A percentile compares a stretch with the other conserved stretches of the same genome.
Evolutionary conservation across 2,888 invertebrate genomes (phyloP).

Genomic region (Cerceris ruficornis): DNA sequence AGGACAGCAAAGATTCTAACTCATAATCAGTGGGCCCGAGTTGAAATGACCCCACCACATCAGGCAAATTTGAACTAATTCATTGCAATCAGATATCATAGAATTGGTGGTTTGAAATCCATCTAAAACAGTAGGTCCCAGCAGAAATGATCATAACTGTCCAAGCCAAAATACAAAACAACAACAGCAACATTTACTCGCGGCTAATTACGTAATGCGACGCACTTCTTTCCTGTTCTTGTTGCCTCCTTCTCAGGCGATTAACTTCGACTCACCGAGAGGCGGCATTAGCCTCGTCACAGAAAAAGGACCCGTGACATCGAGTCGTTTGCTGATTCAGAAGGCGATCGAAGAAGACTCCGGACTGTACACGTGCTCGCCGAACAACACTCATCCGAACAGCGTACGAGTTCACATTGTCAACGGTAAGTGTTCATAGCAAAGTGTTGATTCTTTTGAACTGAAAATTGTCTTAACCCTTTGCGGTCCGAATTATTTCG

Average conservation of each 20-base stretch:
- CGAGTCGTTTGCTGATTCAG: conserved; percentile 91
- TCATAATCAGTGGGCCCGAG: too few relatives aligned
- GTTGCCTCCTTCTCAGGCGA: conserved; percentile 84
- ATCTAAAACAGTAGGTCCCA: too few relatives aligned
- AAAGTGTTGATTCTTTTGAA: too few relatives aligned
- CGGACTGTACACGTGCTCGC: conserved; percentile 92
- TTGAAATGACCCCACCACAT: too few relatives aligned
- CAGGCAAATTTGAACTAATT: too few relatives aligned
- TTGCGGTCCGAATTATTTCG: too few relatives aligned
- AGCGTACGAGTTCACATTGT: conserved; percentile 92
- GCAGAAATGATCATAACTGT: background rate
- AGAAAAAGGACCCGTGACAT: conserved; percentile 92
- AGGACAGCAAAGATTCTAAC: too few relatives aligned
- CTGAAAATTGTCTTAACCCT: too few relatives aligned
- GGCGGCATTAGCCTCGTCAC: conserved; percentile 94
- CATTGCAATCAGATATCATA: too few relatives aligned
- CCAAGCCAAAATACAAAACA: background rate
- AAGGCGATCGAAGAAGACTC: conserved; percentile 91
- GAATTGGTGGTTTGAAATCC: too few relatives aligned
- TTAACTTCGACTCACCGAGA: conserved; percentile 94
- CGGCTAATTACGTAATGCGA: too few relatives aligned
- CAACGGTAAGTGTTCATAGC: conserved; percentile 86
- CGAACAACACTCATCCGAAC: conserved; percentile 91
- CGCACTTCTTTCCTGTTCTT: conserved; percentile 16
- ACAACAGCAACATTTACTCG: conserved; percentile 15